phyloP scores from a whole-genome alignment of 2,888 invertebrate species.

The Orchesellides sinensis region DNA sequence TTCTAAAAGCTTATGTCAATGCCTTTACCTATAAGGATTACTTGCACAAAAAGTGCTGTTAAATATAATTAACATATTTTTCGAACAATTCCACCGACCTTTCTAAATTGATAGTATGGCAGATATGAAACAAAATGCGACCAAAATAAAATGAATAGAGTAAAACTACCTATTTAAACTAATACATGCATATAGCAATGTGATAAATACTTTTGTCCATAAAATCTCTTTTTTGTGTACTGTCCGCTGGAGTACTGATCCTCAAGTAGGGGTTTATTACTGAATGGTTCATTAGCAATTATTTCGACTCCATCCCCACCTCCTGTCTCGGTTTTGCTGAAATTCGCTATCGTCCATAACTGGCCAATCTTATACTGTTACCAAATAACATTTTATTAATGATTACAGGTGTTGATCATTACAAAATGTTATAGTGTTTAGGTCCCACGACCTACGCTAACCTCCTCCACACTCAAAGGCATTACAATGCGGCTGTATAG shows the following conservation, averaged over 20 bases:
- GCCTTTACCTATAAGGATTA: too few relatives aligned
- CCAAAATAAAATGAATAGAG: background rate
- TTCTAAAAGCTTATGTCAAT: constrained; percentile 82
- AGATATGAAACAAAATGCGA: background rate
- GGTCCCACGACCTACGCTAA: too few relatives aligned
- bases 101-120: constrained; percentile 76
- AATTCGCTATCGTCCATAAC: constrained; percentile 41
- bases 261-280: constrained; percentile 18
- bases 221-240: constrained; percentile 61
- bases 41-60: background rate
- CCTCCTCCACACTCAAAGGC: constrained; percentile 38
- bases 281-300: constrained; percentile 47
- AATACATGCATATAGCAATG: background rate
- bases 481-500: constrained; percentile 32
- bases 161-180: too few relatives aligned
- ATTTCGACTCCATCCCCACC: constrained; percentile 64
- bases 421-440: background rate
- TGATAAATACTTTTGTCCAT: constrained; percentile 49
- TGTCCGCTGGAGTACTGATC: constrained; percentile 46
- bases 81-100: constrained; percentile 96
- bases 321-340: constrained; percentile 59
- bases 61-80: constrained; percentile 79
- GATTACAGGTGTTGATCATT: background rate
- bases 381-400: background rate
- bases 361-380: constrained; percentile 58